Evolutionary conservation across 2,113 vertebrate genomes (phyloP), one percentile per base, ranked within the genome.

Genomic region (Nipponia nippon): DNA sequence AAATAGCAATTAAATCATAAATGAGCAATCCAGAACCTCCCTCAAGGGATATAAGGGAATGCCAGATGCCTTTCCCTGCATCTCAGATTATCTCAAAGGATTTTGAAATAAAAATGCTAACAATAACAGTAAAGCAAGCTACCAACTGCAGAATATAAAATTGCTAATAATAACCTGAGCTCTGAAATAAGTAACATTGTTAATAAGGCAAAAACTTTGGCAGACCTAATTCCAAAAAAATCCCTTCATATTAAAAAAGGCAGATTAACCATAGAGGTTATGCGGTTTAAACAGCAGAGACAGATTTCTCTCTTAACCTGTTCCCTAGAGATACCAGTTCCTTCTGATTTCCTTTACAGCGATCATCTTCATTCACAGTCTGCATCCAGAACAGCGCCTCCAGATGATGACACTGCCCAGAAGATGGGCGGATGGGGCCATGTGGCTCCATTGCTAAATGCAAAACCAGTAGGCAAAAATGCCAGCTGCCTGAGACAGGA

Each of bases 1-100:
- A 94, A 94, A 89, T 5, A 78, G 88, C 63, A 95, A 94, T 87
- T 90, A 67, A 92, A 94, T 38, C 21, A 50, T 16, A 80, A 94
- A 89, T 78, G 79, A 86, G 55, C 15, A 81, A 83, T 83, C 76
- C 83, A 92, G 55, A 93, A 49, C 14, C 19, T 78, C 52, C 20
- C 71, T 71, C 52, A 30, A 87, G 90, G 88, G 58, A 58, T 47
- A 40, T 67, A 77, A 87, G 13, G 32, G 55, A 66, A 84, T 62
- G 53, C 76, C 90, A 93, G 71, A 78, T 83, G 38, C 32, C 38
- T 90, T 92, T 63, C 56, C 32, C 83, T 78, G 85, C 63, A 27
- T 70, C 42, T 88, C 72, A 89, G 46, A 40, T 58, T 86, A 14
- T 89, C 59, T 55, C 20, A 12, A 84, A 92, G 71, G 59, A 77